phyloP scores from a whole-genome alignment of 2,888 invertebrate genomes.

The Auanema freiburgensis region DNA sequence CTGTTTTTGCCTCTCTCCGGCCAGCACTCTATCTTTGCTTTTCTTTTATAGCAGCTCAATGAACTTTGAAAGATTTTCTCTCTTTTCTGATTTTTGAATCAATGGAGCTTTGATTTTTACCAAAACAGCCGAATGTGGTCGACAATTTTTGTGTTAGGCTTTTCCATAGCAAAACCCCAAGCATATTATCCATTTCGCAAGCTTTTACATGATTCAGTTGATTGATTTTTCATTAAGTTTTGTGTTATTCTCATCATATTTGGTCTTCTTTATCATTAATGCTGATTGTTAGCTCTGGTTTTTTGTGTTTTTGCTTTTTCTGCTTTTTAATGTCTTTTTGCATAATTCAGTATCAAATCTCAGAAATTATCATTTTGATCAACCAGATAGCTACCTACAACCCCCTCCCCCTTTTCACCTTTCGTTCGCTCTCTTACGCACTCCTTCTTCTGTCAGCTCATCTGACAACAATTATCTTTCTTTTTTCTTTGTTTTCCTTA shows the following conservation, averaged over 20 bases:
- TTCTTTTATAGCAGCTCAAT: neutral
- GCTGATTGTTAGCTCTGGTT: too few relatives aligned
- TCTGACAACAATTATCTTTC: too few relatives aligned
- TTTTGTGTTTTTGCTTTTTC: too few relatives aligned
- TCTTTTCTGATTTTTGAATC: neutral
- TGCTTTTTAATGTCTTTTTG: too few relatives aligned
- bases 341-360: neutral
- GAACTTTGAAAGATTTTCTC: constrained; percentile 8
- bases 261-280: too few relatives aligned
- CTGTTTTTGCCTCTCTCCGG: too few relatives aligned
- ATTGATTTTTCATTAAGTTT: too few relatives aligned
- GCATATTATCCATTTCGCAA: too few relatives aligned
- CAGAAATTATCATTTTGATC: neutral
- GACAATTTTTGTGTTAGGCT: neutral
- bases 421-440: neutral
- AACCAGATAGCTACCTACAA: neutral
- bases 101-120: neutral
- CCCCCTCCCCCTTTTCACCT: neutral
- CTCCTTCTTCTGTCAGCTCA: neutral
- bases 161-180: too few relatives aligned
- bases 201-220: too few relatives aligned
- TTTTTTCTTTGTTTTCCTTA: too few relatives aligned
- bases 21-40: constrained; percentile 2
- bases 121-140: neutral
- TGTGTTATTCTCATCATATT: too few relatives aligned